Evolutionary conservation across 2,888 invertebrate species (phyloP).

Genomic region (Diadegma fenestrale): DNA sequence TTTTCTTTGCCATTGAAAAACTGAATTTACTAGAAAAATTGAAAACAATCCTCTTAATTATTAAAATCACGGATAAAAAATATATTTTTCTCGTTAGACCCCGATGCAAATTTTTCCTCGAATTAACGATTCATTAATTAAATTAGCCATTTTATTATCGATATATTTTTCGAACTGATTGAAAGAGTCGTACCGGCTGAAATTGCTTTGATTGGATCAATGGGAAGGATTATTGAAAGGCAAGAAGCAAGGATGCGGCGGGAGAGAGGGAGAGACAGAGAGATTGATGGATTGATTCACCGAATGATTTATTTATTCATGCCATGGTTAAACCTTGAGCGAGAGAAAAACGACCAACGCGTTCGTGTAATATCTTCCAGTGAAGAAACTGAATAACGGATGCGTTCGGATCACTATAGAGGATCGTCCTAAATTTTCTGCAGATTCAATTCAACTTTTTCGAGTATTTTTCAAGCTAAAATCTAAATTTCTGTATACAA

Average conservation of each 20-base stretch:
- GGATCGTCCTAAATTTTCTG: neutral
- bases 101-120: too few relatives aligned
- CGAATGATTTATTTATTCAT: conserved; percentile 16
- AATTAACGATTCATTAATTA: too few relatives aligned
- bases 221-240: neutral
- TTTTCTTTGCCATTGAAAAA: too few relatives aligned
- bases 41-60: too few relatives aligned
- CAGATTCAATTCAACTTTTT: neutral
- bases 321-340: conserved; percentile 12
- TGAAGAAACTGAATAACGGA: neutral
- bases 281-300: neutral
- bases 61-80: too few relatives aligned
- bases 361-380: neutral
- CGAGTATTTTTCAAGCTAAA: too few relatives aligned
- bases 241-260: conserved; percentile 24
- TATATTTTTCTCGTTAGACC: too few relatives aligned
- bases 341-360: neutral
- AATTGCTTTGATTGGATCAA: neutral
- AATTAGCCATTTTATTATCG: neutral
- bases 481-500: too few relatives aligned
- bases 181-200: neutral
- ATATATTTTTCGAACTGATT: neutral
- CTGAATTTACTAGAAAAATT: too few relatives aligned
- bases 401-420: too few relatives aligned
- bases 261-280: conserved; percentile 17